A percentile compares a stretch with the other conserved stretches of the same genome.
Evolutionary conservation across 2,113 vertebrate species (phyloP).

Genomic region (Elanoides forficatus): DNA sequence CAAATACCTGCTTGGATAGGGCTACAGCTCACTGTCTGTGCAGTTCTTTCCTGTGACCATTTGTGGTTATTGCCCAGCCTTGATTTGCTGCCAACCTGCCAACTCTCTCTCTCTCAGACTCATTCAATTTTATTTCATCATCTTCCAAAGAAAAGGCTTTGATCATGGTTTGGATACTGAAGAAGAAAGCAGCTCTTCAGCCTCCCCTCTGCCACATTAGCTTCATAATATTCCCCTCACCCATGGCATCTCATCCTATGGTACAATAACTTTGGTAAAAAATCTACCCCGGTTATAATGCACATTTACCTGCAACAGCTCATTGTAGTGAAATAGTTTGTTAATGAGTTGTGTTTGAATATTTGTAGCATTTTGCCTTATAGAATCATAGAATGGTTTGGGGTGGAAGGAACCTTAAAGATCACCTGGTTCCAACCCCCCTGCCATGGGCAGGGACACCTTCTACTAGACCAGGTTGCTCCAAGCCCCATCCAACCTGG

Average conservation of each 20-base stretch:
- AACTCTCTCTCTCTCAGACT: not conserved
- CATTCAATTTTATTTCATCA: not conserved
- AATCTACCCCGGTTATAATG: not conserved
- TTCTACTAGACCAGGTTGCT: no score
- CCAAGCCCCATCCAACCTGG: no score
- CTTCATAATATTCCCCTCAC: not conserved
- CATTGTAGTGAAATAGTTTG: not conserved
- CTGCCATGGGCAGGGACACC: no score
- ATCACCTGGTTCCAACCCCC: accelerated
- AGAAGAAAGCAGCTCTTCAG: not conserved
- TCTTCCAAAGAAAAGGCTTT: not conserved
- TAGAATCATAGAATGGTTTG: no score
- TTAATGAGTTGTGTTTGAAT: not conserved
- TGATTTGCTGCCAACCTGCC: not conserved
- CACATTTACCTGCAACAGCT: not conserved
- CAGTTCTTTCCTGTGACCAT: not conserved
- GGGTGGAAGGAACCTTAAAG: no score
- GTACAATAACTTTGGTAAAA: not conserved
- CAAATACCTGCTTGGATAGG: not conserved
- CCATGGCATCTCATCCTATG: not conserved
- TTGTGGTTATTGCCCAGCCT: not conserved
- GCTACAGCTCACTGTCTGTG: not conserved
- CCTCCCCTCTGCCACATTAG: not conserved
- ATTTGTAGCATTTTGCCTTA: not conserved
- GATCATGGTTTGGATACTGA: not conserved